These are phyloP conservation scores for Amphipoea lucens DNA, from an alignment of 2,888 invertebrate species.

Conservation along the genomic window DNA sequence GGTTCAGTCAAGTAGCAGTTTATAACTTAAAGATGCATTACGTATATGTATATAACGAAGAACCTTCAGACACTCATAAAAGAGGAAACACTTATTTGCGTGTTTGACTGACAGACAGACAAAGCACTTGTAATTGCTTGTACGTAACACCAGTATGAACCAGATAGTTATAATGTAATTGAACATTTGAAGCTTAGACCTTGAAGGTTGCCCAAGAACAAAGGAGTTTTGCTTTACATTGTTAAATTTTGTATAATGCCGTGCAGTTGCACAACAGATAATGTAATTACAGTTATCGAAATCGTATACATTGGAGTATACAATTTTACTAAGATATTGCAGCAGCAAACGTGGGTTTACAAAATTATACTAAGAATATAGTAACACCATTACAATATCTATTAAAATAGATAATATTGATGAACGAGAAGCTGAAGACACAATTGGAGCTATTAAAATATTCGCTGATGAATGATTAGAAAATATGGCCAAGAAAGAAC, in stretches of 20 bases:
- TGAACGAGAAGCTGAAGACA: background rate
- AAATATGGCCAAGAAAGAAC: background rate
- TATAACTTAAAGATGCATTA: slow-evolving; percentile 54
- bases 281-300: slow-evolving; percentile 58
- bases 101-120: slow-evolving; percentile 72
- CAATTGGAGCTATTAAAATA: background rate
- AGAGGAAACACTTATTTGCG: slow-evolving; percentile 76
- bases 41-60: slow-evolving; percentile 44
- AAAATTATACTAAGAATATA: slow-evolving; percentile 15
- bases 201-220: slow-evolving; percentile 73
- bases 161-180: slow-evolving; percentile 71
- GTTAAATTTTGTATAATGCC: slow-evolving; percentile 56
- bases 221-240: slow-evolving; percentile 60
- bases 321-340: slow-evolving; percentile 31
- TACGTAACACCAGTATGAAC: slow-evolving; percentile 71
- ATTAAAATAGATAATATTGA: background rate
- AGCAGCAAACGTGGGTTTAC: slow-evolving; percentile 35
- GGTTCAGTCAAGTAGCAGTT: slow-evolving; percentile 49
- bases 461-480: background rate
- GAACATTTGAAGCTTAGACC: slow-evolving; percentile 73
- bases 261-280: slow-evolving; percentile 56
- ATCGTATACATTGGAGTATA: slow-evolving; percentile 27
- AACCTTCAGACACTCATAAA: slow-evolving; percentile 55
- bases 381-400: slow-evolving; percentile 18
- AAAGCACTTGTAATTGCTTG: slow-evolving; percentile 79